Base-by-base conservation (phyloP, 2,113 vertebrate genomes). In the Alces alces region DNA sequence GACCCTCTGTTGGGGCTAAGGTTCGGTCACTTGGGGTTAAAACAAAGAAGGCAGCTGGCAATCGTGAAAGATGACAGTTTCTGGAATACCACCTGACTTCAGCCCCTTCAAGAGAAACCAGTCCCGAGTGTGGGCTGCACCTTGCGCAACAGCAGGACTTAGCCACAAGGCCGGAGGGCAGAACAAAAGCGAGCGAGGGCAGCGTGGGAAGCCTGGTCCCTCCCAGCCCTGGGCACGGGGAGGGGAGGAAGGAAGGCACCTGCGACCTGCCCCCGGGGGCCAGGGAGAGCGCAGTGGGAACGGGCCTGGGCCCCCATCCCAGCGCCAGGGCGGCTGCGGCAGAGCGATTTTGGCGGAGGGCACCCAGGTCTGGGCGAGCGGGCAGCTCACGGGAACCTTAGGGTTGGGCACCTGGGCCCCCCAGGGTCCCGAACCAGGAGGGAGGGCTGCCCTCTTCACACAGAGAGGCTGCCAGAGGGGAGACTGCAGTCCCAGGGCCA, bases 351-450 rank as follows among this genome's bases (percentile, higher is more conserved):
- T 5, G 64, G 33, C 15, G 7, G 30, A 15, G 54, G 30, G 9
- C 39, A 83, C 6, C 2, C 25, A 6, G 28, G 8, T 47, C 6
- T 47, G 28, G 17, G 43, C 1, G 4, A 76, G 43, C 5, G 6
- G 28, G 6, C 4, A n/a, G 39, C 78, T 79, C 76, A 43, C 1
- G 7, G 36, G n/a, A 33, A 36, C 23, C 45, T 19, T 6, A 2
- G 66, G 52, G 30, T 0, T 70, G n/a, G 10, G 21, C n/a, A 70
- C n/a, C n/a, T 70, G 66, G n/a, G 45, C 28, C 43, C 15, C 50
- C 78, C 1, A 2, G 25, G 64, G 57, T 5, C 13, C 54, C 0
- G 1, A 19, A 25, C 25, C 12, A 45, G 0, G 3, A 36, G 25
- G 36, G 6, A 27, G 16, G 23, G 33, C 58, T 80, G 33, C 50